phyloP scores from a whole-genome alignment of 2,113 vertebrate species.

The Eidolon helvum region DNA sequence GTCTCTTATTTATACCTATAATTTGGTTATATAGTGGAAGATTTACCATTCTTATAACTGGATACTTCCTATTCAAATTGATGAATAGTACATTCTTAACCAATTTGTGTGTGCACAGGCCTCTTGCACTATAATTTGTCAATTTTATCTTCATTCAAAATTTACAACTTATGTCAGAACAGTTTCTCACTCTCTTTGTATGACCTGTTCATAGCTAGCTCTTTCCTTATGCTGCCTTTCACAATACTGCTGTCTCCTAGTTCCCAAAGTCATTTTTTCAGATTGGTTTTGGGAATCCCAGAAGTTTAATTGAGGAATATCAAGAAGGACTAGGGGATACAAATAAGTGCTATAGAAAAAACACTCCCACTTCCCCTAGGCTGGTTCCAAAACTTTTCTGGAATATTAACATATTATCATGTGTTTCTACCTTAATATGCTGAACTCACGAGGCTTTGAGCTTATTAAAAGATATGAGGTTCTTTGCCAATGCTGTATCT shows the following conservation, averaged over 20 bases:
- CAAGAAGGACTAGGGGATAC: background rate
- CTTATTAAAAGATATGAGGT: background rate
- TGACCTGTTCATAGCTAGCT: background rate
- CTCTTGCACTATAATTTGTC: slow-evolving; percentile 27
- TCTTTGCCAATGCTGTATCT: background rate
- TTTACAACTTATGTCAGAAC: slow-evolving; percentile 37
- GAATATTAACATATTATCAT: background rate
- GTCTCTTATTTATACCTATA: background rate
- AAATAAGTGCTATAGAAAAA: background rate
- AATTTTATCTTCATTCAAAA: slow-evolving; percentile 38
- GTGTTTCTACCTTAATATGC: background rate
- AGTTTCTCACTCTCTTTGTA: slow-evolving; percentile 29
- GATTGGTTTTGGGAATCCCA: background rate
- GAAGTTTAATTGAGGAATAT: background rate
- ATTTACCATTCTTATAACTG: slow-evolving; percentile 31
- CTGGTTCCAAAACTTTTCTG: background rate
- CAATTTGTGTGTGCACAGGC: slow-evolving; percentile 30
- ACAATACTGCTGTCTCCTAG: background rate
- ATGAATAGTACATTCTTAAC: slow-evolving; percentile 43
- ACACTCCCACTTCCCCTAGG: background rate
- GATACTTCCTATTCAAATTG: background rate
- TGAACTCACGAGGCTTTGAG: background rate
- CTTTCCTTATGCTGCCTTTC: background rate
- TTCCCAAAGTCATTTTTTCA: background rate
- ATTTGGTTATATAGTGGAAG: background rate